phyloP scores from a whole-genome alignment of 2,113 vertebrate genomes.

The Naja naja region DNA sequence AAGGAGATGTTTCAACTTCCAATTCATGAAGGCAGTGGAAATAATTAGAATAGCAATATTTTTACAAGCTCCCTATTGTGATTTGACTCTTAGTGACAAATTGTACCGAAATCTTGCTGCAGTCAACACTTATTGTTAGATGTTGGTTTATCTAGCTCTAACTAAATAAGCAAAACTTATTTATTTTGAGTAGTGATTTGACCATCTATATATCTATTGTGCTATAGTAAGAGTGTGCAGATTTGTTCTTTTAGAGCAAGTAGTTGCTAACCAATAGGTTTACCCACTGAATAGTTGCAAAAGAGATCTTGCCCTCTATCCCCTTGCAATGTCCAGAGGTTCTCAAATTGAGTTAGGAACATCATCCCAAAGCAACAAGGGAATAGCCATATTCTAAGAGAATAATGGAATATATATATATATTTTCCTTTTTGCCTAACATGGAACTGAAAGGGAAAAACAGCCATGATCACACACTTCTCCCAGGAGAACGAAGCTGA shows the following conservation, averaged over 20 bases:
- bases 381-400: background rate
- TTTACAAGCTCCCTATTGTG: background rate
- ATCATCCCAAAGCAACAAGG: background rate
- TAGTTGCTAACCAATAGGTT: background rate
- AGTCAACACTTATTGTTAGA: background rate
- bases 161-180: background rate
- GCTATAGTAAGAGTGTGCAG: background rate
- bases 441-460: no score
- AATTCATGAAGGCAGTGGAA: background rate
- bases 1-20: background rate
- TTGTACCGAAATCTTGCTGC: background rate
- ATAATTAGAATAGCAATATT: background rate
- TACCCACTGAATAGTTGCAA: background rate
- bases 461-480: no score
- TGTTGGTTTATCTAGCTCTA: background rate
- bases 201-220: background rate
- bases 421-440: no score
- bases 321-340: background rate
- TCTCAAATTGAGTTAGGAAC: background rate
- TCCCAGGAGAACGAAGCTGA: no score
- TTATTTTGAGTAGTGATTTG: background rate
- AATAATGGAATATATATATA: conserved; percentile 1
- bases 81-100: background rate
- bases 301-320: rapidly evolving
- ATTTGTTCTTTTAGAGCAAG: background rate